Evolutionary conservation across 2,888 invertebrate genomes (phyloP).

Genomic region (Dastarcus helophoroides): DNA sequence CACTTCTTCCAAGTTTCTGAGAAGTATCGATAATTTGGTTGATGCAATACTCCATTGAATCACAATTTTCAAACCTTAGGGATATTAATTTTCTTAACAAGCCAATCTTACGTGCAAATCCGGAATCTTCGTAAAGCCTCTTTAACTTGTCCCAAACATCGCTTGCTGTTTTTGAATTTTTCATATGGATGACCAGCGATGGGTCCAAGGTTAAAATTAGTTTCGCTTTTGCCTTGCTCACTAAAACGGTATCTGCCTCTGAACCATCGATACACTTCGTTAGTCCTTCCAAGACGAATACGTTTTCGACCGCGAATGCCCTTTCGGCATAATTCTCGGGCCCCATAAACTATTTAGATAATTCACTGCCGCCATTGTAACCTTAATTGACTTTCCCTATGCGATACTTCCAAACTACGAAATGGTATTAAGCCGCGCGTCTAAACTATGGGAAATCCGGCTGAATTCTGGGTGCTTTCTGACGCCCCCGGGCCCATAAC

Average conservation of each 20-base stretch:
- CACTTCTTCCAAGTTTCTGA: conserved; percentile 14
- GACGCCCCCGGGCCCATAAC: no score
- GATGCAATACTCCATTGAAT: conserved; percentile 15
- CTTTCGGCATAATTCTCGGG: conserved; percentile 14
- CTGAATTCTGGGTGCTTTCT: no score
- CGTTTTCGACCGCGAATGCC: conserved; percentile 12
- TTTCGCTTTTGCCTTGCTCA: conserved; percentile 20
- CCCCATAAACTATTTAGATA: conserved; percentile 9
- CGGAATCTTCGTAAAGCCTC: conserved; percentile 13
- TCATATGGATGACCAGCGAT: conserved; percentile 18
- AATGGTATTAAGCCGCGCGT: no score
- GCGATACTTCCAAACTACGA: no score
- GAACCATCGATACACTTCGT: conserved; percentile 9
- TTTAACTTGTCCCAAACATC: conserved; percentile 15
- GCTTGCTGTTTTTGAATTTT: conserved; percentile 13
- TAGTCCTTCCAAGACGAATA: conserved; percentile 11
- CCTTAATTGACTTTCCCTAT: no score
- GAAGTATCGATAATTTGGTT: conserved; percentile 14
- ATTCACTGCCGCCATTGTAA: no score
- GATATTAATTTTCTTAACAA: conserved; percentile 16
- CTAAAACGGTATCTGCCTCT: conserved; percentile 11
- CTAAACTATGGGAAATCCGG: no score
- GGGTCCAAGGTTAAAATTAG: conserved; percentile 21
- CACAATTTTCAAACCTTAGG: conserved; percentile 14
- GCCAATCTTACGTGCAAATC: conserved; percentile 14